Percentiles rank a stretch among this genome's conserved stretches.
These are phyloP conservation scores for Oconnorella tubifera DNA, from an alignment of 2,888 invertebrate genomes.

Conservation along the genomic window DNA sequence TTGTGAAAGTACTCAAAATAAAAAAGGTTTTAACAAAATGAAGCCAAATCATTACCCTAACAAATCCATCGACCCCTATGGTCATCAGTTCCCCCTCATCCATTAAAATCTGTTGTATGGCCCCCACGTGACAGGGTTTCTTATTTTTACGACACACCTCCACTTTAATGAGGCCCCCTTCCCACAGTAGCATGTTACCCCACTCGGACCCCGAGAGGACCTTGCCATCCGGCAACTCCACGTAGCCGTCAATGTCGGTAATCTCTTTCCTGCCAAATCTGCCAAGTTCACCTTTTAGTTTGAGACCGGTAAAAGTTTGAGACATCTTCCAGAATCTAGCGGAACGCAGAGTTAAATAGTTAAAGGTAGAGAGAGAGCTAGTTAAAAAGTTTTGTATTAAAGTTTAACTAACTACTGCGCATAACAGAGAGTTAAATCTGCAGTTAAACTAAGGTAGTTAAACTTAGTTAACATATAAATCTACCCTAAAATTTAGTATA, in stretches of 20 bases:
- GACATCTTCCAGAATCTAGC: slow-evolving; percentile 91
- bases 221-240: slow-evolving; percentile 84
- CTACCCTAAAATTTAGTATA: no score
- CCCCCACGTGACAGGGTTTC: slow-evolving; percentile 71
- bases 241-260: slow-evolving; percentile 78
- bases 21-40: no score
- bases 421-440: no score
- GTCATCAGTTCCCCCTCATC: slow-evolving; percentile 62
- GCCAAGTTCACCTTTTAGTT: slow-evolving; percentile 81
- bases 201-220: slow-evolving; percentile 71
- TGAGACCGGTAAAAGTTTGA: slow-evolving; percentile 82
- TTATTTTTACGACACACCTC: slow-evolving; percentile 52
- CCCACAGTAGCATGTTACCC: slow-evolving; percentile 90
- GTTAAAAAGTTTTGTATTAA: no score
- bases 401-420: no score
- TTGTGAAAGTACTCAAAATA: no score
- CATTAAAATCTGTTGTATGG: slow-evolving; percentile 67
- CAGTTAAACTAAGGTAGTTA: no score
- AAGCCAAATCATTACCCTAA: no score
- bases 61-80: slow-evolving; percentile 59
- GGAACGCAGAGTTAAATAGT: no score
- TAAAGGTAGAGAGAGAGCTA: no score
- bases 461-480: no score
- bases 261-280: slow-evolving; percentile 89
- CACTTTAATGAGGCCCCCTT: slow-evolving; percentile 76